Evolutionary conservation across 2,888 invertebrate species (phyloP), one percentile per base, ranked within the genome.

Genomic region (Zaprionus obscuricornis): DNA sequence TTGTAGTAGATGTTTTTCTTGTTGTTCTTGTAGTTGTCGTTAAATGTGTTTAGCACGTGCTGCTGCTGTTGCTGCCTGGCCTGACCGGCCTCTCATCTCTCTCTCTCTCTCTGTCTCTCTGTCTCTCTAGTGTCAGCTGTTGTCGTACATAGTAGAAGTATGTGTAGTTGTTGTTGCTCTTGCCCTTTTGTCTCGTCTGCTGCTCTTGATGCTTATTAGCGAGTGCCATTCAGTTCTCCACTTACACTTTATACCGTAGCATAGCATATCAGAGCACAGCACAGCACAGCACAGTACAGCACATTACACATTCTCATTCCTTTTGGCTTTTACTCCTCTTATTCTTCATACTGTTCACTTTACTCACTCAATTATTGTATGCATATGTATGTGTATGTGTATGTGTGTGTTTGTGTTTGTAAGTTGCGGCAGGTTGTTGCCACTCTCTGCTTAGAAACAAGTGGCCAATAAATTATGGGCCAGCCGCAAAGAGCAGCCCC

Each of bases 41-140:
- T 83, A 82, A 79, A 79, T 79, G 85, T 79, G 79, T 75, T 78
- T 85, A 85, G 78, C 78, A 78, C 78, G 78, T 78, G 78, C 85
- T 66, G 60, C 46, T 33, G 46, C 57, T 78, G 55, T 46, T 55
- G 39, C 43, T 27, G 27, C 20, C n/a, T n/a, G n/a, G n/a, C 67
- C 66, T 66, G 65, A 65, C 74, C 62, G 51, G 69, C 69, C 60
- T 62, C 58, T 60, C 55, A n/a, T n/a, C n/a, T n/a, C n/a, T n/a
- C n/a, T n/a, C n/a, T 34, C 17, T 34, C 29, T 13, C 13, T 29
- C 13, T 29, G 8, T 10, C 7, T n/a, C 7, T 29, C 27, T n/a
- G n/a, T n/a, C n/a, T 20, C 34, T 33, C 42, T 46, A 63, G 70
- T 82, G 72, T 60, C 72, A 64, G 63, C 63, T 67, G 67, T 56